Conservation (phyloP, 2,113 vertebrate species). For the Ornithorhynchus anatinus region DNA sequence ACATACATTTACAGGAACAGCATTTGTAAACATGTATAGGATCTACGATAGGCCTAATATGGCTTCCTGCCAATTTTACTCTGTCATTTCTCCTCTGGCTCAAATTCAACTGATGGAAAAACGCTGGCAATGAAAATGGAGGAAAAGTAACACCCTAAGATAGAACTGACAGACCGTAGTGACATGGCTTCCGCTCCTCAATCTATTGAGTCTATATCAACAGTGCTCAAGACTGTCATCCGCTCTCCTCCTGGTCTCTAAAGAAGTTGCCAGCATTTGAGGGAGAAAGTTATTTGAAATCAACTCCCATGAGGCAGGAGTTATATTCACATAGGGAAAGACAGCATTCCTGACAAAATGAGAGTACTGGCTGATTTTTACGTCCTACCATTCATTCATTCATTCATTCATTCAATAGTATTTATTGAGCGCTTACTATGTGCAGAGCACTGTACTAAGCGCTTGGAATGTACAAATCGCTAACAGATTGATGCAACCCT, state of each 20-base stretch:
- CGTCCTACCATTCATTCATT: no score
- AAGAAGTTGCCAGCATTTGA: not conserved
- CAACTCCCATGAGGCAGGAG: not conserved
- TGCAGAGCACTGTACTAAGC: no score
- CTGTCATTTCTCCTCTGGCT: not conserved
- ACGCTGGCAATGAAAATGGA: not conserved
- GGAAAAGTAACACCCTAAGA: not conserved
- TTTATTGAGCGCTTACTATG: no score
- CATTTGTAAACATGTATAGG: not conserved
- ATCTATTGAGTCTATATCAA: not conserved
- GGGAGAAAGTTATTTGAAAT: not conserved
- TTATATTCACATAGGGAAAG: not conserved
- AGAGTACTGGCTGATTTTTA: not conserved
- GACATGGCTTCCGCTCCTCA: not conserved
- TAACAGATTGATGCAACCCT: no score
- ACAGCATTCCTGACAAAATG: not conserved
- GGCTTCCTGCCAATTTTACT: not conserved
- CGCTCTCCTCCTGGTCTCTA: not conserved
- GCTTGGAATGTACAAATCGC: no score
- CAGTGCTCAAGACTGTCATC: not conserved
- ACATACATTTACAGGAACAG: not conserved
- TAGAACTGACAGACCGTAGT: not conserved
- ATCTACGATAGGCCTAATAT: not conserved
- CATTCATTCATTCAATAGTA: no score
- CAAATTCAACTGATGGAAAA: not conserved